Evolutionary conservation across 2,888 invertebrate genomes (phyloP).

Genomic region (Xylota segnis): DNA sequence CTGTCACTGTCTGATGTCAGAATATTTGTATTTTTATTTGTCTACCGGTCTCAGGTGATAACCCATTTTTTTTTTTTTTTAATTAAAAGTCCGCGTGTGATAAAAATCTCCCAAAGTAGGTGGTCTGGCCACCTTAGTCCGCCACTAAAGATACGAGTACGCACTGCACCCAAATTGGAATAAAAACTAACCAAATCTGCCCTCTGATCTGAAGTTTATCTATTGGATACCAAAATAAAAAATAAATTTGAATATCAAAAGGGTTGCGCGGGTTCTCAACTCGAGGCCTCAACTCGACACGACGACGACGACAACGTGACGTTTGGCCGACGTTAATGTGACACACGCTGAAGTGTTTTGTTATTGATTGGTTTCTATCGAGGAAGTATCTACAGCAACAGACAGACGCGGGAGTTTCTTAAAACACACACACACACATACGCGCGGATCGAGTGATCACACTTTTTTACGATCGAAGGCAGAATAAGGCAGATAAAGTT

Average conservation of each 20-base stretch:
- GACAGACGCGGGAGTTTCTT: conserved; percentile 15
- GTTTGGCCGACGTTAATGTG: conserved; percentile 68
- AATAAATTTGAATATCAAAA: conserved; percentile 67
- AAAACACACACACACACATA: background rate
- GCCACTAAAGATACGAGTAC: background rate
- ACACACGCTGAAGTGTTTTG: conserved; percentile 64
- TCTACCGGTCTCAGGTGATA: conserved; percentile 52
- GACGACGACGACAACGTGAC: conserved; percentile 16
- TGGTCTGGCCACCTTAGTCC: conserved; percentile 37
- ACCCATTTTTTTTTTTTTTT: conserved; percentile 61
- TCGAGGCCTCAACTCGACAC: background rate
- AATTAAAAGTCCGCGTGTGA: conserved; percentile 48
- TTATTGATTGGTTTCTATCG: conserved; percentile 50
- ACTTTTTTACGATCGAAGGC: conserved; percentile 21
- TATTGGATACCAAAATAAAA: conserved; percentile 40
- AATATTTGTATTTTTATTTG: conserved; percentile 43
- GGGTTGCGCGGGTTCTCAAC: conserved; percentile 18
- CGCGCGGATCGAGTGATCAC: background rate
- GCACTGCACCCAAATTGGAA: conserved; percentile 65
- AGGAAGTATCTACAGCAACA: conserved; percentile 10
- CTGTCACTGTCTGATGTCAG: background rate
- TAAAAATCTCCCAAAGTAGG: conserved; percentile 65
- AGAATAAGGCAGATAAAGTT: conserved; percentile 51
- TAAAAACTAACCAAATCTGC: conserved; percentile 35
- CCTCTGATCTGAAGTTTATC: conserved; percentile 66